Conservation (phyloP, 64 coral and sea anemone genomes). For the Stichodactyla mertensii region DNA sequence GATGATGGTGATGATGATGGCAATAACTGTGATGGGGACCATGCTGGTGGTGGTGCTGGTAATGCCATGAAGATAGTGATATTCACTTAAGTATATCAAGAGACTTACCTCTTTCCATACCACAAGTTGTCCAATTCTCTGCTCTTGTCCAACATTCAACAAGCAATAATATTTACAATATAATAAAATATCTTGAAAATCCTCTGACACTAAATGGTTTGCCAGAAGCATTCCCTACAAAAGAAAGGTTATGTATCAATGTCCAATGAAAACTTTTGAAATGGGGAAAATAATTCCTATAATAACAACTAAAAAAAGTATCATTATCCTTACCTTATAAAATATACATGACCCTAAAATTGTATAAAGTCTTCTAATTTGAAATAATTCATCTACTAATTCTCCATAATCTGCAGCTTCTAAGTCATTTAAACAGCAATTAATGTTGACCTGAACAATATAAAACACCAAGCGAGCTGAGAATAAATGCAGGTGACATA, state of each 20-base stretch:
- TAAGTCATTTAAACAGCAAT: constrained; percentile 79
- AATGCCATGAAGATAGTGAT: not conserved
- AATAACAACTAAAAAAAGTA: not conserved
- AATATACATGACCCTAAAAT: constrained; percentile 95
- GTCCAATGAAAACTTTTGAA: too few species aligned
- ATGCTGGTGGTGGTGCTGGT: not conserved
- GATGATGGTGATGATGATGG: not conserved
- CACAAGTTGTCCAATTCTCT: constrained; percentile 80
- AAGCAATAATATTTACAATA: constrained; percentile 99
- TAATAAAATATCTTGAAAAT: constrained; percentile 81
- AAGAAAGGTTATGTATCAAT: not conserved
- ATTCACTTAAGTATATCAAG: not conserved
- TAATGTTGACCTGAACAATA: constrained; percentile 54
- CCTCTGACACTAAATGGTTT: constrained; percentile 88
- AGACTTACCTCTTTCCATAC: constrained; percentile 87
- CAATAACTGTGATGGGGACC: not conserved
- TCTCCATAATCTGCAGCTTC: constrained; percentile 94
- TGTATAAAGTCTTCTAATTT: constrained; percentile 98
- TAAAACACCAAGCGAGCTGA: not conserved
- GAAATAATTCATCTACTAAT: constrained; percentile 95
- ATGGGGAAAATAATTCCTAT: too few species aligned
- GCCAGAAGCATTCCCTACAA: constrained; percentile 80
- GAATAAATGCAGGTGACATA: too few species aligned
- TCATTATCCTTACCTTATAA: constrained; percentile 74
- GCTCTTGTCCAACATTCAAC: constrained; percentile 75